Conservation (phyloP, 2,797 vertebrate genomes). For the Pantherophis vulpinus region DNA sequence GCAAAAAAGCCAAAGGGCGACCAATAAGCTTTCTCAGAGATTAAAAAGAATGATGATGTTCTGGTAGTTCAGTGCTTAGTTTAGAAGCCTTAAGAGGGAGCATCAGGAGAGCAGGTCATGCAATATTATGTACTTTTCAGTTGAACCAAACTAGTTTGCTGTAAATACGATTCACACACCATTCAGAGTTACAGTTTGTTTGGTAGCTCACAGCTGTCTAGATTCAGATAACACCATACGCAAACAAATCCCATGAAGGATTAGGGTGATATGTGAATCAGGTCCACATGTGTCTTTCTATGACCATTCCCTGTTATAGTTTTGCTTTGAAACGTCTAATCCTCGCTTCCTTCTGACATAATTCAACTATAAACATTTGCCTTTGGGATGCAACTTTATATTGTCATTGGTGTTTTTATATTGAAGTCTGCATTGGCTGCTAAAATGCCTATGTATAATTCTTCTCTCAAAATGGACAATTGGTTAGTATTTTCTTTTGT, state of each 20-base stretch:
- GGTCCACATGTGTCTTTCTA: neutral
- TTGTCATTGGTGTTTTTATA: neutral
- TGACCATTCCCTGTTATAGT: neutral
- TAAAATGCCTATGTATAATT: too few relatives aligned
- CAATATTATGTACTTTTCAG: neutral
- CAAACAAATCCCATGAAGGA: neutral
- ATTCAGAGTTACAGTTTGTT: neutral
- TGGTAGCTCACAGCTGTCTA: neutral
- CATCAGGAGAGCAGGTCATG: neutral
- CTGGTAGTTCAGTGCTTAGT: neutral
- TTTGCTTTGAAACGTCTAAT: neutral
- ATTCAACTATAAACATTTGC: neutral
- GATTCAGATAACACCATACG: neutral
- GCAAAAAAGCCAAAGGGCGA: neutral
- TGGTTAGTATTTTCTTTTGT: neutral
- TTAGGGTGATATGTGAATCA: neutral
- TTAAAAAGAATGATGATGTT: neutral
- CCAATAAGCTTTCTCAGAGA: neutral
- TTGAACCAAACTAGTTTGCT: neutral
- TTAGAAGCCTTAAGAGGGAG: neutral
- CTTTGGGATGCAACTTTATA: neutral
- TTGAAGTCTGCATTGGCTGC: neutral
- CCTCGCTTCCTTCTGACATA: neutral
- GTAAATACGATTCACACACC: neutral
- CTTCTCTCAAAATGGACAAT: neutral